Evolutionary conservation across 2,113 vertebrate species (phyloP).

Genomic region (Odocoileus hemionus): DNA sequence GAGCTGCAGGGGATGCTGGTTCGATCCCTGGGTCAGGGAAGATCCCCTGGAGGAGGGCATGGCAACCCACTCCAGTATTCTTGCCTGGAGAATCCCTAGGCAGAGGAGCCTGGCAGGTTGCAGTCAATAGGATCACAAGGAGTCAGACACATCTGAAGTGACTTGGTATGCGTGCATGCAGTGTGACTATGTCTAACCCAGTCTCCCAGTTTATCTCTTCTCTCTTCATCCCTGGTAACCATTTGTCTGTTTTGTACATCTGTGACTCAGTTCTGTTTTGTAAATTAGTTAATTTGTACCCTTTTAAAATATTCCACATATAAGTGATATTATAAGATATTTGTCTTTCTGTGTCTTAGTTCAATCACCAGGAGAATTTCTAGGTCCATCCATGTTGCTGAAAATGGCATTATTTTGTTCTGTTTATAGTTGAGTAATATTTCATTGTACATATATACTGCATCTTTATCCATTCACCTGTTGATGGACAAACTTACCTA

Average conservation of each 20-base stretch:
- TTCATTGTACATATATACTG: background rate
- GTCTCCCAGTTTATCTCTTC: background rate
- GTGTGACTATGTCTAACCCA: background rate
- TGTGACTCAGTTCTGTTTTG: background rate
- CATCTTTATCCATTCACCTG: background rate
- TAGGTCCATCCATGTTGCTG: background rate
- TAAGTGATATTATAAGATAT: background rate
- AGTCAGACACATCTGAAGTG: background rate
- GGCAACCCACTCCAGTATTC: background rate
- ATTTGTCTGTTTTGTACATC: background rate
- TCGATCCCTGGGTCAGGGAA: background rate
- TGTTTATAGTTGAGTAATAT: background rate
- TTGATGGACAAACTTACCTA: background rate
- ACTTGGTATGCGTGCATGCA: rapidly evolving
- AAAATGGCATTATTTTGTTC: background rate
- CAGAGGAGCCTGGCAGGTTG: background rate
- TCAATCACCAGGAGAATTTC: background rate
- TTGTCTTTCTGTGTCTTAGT: background rate
- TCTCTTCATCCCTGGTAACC: background rate
- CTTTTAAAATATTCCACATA: background rate
- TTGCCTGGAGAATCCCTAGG: background rate
- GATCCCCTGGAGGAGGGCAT: background rate
- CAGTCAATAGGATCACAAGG: background rate
- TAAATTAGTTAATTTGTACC: background rate
- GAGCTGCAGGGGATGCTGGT: background rate